A percentile compares a stretch with the other conserved stretches of the same genome.
Conservation (phyloP, 2,113 vertebrate genomes). For the Glareola pratincola region DNA sequence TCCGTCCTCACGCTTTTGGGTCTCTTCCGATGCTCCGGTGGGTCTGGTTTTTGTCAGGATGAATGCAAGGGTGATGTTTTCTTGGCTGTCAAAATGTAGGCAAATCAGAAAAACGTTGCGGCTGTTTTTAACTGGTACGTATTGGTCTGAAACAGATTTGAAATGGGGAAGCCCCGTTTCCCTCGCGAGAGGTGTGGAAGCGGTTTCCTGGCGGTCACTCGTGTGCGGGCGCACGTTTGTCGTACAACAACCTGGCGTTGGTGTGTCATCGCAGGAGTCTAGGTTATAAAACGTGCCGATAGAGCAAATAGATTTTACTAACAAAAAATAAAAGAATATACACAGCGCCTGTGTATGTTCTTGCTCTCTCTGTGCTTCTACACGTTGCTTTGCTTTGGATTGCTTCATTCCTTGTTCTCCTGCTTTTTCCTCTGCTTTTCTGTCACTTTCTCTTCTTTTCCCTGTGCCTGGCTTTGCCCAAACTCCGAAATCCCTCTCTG, state of each 20-base stretch:
- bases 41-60: conserved; percentile 12
- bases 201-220: neutral
- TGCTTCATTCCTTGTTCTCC: neutral
- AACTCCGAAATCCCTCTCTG: neutral
- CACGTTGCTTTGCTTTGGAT: neutral
- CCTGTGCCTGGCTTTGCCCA: neutral
- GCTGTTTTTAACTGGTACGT: conserved; percentile 5
- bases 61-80: neutral
- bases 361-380: neutral
- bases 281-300: accelerated
- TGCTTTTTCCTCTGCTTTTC: neutral
- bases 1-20: neutral
- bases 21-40: neutral
- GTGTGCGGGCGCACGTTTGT: accelerated
- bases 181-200: neutral
- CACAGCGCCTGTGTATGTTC: accelerated
- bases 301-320: neutral
- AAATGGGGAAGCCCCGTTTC: neutral
- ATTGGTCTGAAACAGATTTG: neutral
- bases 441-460: neutral
- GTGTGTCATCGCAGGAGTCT: neutral
- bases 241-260: accelerated
- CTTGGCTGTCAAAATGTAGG: neutral
- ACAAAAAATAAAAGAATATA: neutral
- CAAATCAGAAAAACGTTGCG: neutral